These are phyloP conservation scores for Echeneis naucrates DNA, from an alignment of 2,797 vertebrate species.

Conservation along the genomic window DNA sequence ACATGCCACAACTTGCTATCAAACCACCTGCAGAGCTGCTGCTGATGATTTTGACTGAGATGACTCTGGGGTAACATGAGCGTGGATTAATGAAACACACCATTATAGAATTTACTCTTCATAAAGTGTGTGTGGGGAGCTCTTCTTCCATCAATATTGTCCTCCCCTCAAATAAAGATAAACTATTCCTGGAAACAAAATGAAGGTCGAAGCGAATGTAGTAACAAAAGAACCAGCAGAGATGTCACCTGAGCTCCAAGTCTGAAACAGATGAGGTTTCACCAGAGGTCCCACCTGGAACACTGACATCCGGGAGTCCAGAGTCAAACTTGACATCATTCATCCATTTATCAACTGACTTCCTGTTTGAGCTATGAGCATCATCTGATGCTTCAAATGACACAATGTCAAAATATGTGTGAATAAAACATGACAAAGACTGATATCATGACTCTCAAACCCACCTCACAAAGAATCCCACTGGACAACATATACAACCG, in stretches of 20 bases:
- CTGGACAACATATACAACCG: too few species aligned
- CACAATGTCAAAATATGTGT: too few species aligned
- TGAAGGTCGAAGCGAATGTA: conserved; percentile 6
- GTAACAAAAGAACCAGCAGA: neutral
- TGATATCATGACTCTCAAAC: too few species aligned
- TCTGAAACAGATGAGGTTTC: neutral
- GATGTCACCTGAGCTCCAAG: neutral
- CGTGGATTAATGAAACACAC: conserved; percentile 15
- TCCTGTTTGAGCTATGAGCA: too few species aligned
- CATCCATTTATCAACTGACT: too few species aligned
- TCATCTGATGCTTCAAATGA: too few species aligned
- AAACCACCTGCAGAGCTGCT: neutral
- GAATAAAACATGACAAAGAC: too few species aligned
- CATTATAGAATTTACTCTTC: too few species aligned
- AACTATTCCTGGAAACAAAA: neutral
- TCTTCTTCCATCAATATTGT: neutral
- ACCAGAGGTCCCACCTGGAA: neutral
- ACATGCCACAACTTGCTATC: conserved; percentile 18
- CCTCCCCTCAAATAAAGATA: neutral
- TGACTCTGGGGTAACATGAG: conserved; percentile 16
- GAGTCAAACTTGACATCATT: neutral
- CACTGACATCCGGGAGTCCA: neutral
- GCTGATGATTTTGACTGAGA: neutral
- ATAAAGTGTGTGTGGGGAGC: neutral
- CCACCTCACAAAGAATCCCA: too few species aligned